Base-by-base conservation (phyloP, 2,797 vertebrate genomes). In the Poecilia picta region DNA sequence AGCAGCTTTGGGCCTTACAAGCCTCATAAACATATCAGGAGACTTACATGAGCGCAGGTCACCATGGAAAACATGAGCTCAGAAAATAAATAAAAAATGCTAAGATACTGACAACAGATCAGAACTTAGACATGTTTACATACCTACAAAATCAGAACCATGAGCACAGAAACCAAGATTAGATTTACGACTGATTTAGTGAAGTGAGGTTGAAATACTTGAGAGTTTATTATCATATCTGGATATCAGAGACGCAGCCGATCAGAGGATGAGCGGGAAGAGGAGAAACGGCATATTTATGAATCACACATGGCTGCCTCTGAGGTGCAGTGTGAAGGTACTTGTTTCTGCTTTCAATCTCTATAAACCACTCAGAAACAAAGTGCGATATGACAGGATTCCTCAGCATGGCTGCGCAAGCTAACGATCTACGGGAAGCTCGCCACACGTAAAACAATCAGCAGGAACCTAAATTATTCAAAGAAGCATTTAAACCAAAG, bases 41-140 rank as follows among this genome's bases (percentile, higher is more conserved):
- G 82, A 83, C 88, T 85, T 83, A 90, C 83, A 88, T 83, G 78
- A 85, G 88, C 41, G 88, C 82, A 75, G 86, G 87, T 89, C 83
- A 78, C 77, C 66, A 80, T 73, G 94, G 94, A 95, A 95, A 94
- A 93, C 88, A 80, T 94, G 89, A 95, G 91, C 92, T 95, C 89
- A 91, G 74, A 68, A 59, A 59, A 78, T 62, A 94, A 89, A 88
- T 68, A 93, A 78, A 77, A 85, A 86, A 88, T 59, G 81, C 80
- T 81, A 84, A 85, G 41, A 87, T 72, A 78, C 77, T 49, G 72
- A 89, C 75, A 74, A 81, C 3, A 72, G 80, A 90, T 88, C 72
- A 1, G 81, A 80, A 88, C 78, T 33, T 28, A 83, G 71, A 78
- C 45, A 46, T 76, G 74, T 86, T 91, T 84, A 83, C 75, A 55